These are phyloP conservation scores for Ethmia dodecea DNA, from an alignment of 2,888 invertebrate genomes.

Conservation along the genomic window DNA sequence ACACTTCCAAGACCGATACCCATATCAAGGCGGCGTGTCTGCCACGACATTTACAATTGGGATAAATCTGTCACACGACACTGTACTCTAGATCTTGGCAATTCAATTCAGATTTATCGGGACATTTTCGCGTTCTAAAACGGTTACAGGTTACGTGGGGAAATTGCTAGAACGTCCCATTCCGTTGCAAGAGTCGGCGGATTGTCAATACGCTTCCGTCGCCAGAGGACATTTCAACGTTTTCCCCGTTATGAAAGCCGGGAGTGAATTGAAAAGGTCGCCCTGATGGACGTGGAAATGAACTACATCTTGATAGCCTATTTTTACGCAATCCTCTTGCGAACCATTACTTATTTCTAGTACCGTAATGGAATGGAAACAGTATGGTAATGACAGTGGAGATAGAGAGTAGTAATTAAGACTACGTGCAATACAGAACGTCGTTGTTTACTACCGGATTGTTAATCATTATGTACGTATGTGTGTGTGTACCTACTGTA, in stretches of 20 bases:
- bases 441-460: no score
- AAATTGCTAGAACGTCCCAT: constrained; percentile 23
- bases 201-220: constrained; percentile 35
- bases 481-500: no score
- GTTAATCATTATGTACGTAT: no score
- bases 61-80: constrained; percentile 17
- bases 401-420: no score
- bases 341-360: no score
- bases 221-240: constrained; percentile 22
- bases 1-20: background rate
- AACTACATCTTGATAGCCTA: constrained; percentile 1
- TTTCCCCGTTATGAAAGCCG: constrained; percentile 24
- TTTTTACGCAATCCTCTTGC: no score
- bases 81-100: constrained; percentile 14
- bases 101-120: constrained; percentile 13
- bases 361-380: no score
- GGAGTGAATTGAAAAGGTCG: constrained; percentile 26
- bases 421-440: no score
- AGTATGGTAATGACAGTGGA: no score
- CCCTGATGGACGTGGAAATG: constrained; percentile 3
- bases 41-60: background rate
- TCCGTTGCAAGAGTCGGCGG: constrained; percentile 16
- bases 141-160: constrained; percentile 23
- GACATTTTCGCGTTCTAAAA: constrained; percentile 11
- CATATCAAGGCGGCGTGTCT: background rate